Conservation (phyloP, 2,888 invertebrate species). For the Xestoiulus laeticollis region DNA sequence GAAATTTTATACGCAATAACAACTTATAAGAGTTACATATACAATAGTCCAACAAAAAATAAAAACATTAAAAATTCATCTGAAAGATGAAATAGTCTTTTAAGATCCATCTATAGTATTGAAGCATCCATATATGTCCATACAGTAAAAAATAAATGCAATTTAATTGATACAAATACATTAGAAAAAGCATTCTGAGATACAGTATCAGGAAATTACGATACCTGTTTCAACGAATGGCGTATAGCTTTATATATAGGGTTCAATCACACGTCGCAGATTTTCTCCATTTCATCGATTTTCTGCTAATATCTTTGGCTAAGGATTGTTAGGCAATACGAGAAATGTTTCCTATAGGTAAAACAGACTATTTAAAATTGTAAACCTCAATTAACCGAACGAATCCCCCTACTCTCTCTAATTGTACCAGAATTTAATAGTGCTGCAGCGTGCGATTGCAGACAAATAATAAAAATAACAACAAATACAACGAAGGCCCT, state of each 20-base stretch:
- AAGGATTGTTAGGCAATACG: background rate
- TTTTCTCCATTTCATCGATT: background rate
- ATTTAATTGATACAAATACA: background rate
- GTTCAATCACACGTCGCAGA: background rate
- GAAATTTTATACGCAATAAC: conserved; percentile 12
- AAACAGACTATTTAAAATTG: background rate
- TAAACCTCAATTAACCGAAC: background rate
- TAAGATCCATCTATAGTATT: too few relatives aligned
- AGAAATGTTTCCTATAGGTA: background rate
- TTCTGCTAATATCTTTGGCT: background rate
- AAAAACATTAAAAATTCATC: background rate
- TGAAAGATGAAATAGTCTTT: too few relatives aligned
- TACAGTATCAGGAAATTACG: background rate
- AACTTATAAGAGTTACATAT: background rate
- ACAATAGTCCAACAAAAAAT: background rate
- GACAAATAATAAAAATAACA: background rate
- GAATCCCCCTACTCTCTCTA: background rate
- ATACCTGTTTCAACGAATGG: background rate
- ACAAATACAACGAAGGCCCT: background rate
- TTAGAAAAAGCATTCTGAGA: background rate
- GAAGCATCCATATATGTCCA: too few relatives aligned
- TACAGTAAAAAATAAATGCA: background rate
- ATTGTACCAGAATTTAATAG: background rate
- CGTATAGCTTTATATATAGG: background rate
- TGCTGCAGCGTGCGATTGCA: background rate